A percentile compares a stretch with the other conserved stretches of the same genome.
Conservation (phyloP, 2,888 invertebrate genomes). For the Ophonus ardosiacus region DNA sequence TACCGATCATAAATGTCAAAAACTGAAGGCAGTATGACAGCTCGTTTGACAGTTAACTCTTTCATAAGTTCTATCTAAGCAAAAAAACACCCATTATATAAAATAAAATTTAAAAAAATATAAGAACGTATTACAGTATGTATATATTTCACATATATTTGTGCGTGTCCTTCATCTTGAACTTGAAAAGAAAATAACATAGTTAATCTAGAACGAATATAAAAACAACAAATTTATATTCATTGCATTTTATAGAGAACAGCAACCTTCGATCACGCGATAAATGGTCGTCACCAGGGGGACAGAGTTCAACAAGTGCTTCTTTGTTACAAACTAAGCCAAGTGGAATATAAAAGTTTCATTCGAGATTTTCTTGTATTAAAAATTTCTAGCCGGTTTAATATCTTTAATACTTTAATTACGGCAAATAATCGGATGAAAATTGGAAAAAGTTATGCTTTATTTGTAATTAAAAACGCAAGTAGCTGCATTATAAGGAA, state of each 20-base stretch:
- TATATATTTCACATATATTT: no score
- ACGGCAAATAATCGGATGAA: background rate
- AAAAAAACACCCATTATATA: no score
- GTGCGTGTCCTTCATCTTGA: no score
- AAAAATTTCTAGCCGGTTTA: background rate
- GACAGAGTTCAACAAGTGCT: slow-evolving; percentile 1
- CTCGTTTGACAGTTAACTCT: no score
- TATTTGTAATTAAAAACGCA: background rate
- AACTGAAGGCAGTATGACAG: no score
- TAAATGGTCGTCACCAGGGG: background rate
- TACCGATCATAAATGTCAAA: no score
- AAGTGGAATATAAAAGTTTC: background rate
- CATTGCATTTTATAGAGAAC: background rate
- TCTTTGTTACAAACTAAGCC: background rate
- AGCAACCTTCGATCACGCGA: background rate
- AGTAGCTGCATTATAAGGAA: background rate
- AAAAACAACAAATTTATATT: background rate
- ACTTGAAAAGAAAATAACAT: no score
- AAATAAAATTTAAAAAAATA: no score
- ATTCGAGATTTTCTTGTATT: background rate
- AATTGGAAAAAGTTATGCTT: background rate
- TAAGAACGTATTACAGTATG: no score
- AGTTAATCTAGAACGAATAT: background rate
- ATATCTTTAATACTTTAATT: background rate
- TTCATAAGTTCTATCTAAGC: no score